Evolutionary conservation across 2,113 vertebrate genomes (phyloP), one percentile per base, ranked within the genome.

Genomic region (Lophura nycthemera): DNA sequence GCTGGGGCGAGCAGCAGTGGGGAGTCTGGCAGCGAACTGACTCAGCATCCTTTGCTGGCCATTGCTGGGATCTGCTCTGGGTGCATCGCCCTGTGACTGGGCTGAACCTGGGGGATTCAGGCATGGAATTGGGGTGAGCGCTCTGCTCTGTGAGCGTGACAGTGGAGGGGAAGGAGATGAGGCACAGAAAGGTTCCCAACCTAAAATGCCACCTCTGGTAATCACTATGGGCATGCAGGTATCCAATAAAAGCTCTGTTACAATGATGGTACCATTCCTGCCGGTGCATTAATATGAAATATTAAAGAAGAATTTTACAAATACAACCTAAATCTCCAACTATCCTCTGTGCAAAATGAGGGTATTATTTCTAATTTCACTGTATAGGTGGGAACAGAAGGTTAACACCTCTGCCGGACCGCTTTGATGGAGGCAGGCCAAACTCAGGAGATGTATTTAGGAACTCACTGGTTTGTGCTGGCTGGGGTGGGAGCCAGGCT

Each of bases 221-320:
- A 63, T 17, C 45, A 3, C 40, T 25, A 3, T 0, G 1, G 36
- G 69, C 30, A 36, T 9, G 20, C 5, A 21, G 10, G 47, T 9
- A 3, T 43, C 54, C 34, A 13, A 11, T 15, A 60, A 56, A 45
- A 50, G 0, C 60, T 29, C 42, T 4, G 0, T 32, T 38, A 47
- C 64, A 22, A 1, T 29, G 73, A 18, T 3, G 50, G 6, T 54
- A 81, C 2, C 11, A 10, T 22, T 59, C 21, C 69, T 67, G 73
- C 69, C 42, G 14, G 3, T 60, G 47, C 34, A 21, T 59, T 29
- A 32, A 10, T 32, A 29, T 40, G 83, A 65, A 64, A 64, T 32
- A 38, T 15, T 45, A 17, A 63, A 80, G 80, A 18, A 69, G 40
- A 3, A 72, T 94, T 78, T 69, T 32, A 42, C 54, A 54, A 63